Conservation (phyloP, 1,140 invertebrate species). For the Bemisia tabaci region DNA sequence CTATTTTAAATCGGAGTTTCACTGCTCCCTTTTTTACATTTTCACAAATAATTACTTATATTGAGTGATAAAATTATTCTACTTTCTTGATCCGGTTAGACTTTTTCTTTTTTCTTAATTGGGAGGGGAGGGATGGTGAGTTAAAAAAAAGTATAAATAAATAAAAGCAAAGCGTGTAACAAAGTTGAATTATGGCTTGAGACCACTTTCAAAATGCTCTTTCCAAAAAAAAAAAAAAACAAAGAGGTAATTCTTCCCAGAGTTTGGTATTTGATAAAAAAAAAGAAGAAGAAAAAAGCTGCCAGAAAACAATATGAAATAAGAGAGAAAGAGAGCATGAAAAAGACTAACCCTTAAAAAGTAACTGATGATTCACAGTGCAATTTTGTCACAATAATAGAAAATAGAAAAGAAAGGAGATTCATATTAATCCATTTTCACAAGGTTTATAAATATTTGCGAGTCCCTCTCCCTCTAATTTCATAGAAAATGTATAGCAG, state of each 20-base stretch:
- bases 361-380: not conserved
- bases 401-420: not conserved
- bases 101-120: not conserved
- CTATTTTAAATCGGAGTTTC: too few relatives aligned
- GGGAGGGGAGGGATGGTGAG: not conserved
- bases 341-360: not conserved
- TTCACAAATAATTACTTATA: not conserved
- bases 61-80: not conserved
- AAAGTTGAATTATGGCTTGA: not conserved
- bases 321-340: not conserved
- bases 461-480: too few relatives aligned
- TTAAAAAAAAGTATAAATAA: not conserved
- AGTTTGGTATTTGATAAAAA: too few relatives aligned
- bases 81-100: not conserved
- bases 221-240: not conserved
- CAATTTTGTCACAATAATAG: not conserved
- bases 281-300: not conserved
- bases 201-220: not conserved
- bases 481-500: too few relatives aligned
- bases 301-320: not conserved
- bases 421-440: too few relatives aligned
- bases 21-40: too few relatives aligned
- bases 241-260: too few relatives aligned
- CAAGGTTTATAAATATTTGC: too few relatives aligned
- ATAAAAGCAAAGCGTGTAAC: not conserved